Conservation (phyloP, 2,888 invertebrate genomes). For the Lamellibrachia columna region DNA sequence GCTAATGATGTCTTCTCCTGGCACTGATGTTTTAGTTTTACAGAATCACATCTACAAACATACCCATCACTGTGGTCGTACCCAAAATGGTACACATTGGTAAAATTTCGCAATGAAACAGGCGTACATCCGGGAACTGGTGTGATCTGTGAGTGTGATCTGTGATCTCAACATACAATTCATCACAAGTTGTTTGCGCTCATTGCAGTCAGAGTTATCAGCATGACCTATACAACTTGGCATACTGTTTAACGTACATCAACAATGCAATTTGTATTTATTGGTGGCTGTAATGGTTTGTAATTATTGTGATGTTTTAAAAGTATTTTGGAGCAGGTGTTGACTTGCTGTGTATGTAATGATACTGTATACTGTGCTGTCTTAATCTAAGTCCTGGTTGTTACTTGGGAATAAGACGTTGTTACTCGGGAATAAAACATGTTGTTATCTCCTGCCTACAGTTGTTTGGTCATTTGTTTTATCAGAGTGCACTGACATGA, state of each 20-base stretch:
- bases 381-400: conserved; percentile 16
- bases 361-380: not conserved
- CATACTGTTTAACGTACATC: not conserved
- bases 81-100: not conserved
- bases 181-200: not conserved
- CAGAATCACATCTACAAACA: not conserved
- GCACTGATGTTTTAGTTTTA: not conserved
- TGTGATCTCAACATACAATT: not conserved
- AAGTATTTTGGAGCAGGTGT: conserved; percentile 3
- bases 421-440: not conserved
- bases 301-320: not conserved
- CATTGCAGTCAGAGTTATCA: not conserved
- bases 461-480: not conserved
- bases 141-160: not conserved
- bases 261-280: conserved; percentile 11
- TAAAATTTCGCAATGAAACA: not conserved
- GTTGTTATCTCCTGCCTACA: not conserved
- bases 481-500: not conserved
- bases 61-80: too few relatives aligned
- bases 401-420: not conserved
- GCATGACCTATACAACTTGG: not conserved
- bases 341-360: not conserved
- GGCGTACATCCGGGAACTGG: not conserved
- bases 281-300: not conserved
- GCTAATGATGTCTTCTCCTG: not conserved